A percentile compares a stretch with the other conserved stretches of the same genome.
Evolutionary conservation across 1,140 invertebrate genomes (phyloP).

Genomic region (Sycophaga agraensis): DNA sequence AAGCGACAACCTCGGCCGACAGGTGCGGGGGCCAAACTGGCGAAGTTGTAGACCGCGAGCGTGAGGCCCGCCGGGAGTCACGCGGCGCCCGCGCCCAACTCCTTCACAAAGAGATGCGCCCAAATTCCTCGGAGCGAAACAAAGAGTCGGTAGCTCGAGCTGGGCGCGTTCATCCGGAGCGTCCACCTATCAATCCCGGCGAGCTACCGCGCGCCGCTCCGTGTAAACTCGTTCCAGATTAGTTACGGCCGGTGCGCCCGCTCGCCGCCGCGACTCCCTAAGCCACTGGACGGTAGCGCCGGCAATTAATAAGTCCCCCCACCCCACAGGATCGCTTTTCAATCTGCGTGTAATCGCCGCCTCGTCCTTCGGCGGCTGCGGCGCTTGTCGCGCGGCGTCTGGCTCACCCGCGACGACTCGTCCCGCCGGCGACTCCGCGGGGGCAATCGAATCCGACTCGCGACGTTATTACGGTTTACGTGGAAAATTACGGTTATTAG

Average conservation of each 20-base stretch:
- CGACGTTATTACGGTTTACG: slow-evolving; percentile 17
- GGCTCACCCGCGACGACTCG: neutral
- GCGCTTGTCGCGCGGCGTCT: neutral
- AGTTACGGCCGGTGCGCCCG: slow-evolving; percentile 38
- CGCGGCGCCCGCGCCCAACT: no score
- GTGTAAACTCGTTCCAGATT: slow-evolving; percentile 45
- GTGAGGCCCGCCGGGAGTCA: no score
- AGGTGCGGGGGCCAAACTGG: no score
- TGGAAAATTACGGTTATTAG: slow-evolving; percentile 23
- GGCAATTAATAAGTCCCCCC: slow-evolving; percentile 39
- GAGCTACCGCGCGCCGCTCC: slow-evolving; percentile 26
- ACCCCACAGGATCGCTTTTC: slow-evolving; percentile 27
- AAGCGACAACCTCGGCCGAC: no score
- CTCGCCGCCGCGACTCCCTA: slow-evolving; percentile 12
- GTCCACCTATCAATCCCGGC: slow-evolving; percentile 18
- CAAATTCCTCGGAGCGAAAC: neutral
- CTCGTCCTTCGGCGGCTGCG: neutral
- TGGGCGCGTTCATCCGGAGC: no score
- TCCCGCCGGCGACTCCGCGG: neutral
- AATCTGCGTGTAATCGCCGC: slow-evolving; percentile 22
- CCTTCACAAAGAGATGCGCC: no score
- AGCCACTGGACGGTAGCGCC: slow-evolving; percentile 29
- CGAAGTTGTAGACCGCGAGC: no score
- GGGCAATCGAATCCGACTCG: no score
- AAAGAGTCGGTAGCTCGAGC: neutral